Evolutionary conservation across 2,888 invertebrate species (phyloP).

Genomic region (Monoplex corrugatus): DNA sequence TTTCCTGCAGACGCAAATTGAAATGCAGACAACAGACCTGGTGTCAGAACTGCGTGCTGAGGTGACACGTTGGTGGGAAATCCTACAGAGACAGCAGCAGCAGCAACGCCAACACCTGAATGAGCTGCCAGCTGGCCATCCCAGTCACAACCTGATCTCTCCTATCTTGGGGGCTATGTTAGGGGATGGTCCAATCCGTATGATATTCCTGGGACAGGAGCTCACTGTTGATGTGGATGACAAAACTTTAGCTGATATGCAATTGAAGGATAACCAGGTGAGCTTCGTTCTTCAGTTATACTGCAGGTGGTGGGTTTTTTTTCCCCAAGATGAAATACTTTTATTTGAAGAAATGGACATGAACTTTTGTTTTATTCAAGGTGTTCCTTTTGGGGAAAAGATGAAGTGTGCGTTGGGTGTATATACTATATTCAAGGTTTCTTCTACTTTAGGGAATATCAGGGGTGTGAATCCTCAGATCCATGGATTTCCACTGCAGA

Average conservation of each 20-base stretch:
- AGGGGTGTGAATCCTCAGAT: too few species aligned
- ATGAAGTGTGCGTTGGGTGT: too few species aligned
- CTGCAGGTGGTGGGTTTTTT: not conserved
- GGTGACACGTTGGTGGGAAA: conserved; percentile 97
- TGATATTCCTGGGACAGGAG: conserved; percentile 95
- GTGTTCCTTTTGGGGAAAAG: too few species aligned
- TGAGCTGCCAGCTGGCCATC: conserved; percentile 50
- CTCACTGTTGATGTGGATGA: conserved; percentile 95
- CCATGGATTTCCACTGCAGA: too few species aligned
- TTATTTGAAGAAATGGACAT: too few species aligned
- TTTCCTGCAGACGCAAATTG: conserved; percentile 85
- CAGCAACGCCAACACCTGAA: conserved; percentile 70
- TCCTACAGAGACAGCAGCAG: conserved; percentile 77
- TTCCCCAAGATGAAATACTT: too few species aligned
- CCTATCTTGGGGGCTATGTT: conserved; percentile 87
- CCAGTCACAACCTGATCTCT: conserved; percentile 74
- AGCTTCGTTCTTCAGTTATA: conserved; percentile 7
- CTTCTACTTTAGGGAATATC: too few species aligned
- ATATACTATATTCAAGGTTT: too few species aligned
- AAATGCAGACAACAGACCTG: conserved; percentile 92
- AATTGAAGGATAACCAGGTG: conserved; percentile 96
- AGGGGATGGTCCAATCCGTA: conserved; percentile 92
- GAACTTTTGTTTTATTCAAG: too few species aligned
- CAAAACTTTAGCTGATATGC: conserved; percentile 93
- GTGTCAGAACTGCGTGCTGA: conserved; percentile 96